phyloP scores from a whole-genome alignment of 2,797 vertebrate genomes.

The Diplodus puntazzo region DNA sequence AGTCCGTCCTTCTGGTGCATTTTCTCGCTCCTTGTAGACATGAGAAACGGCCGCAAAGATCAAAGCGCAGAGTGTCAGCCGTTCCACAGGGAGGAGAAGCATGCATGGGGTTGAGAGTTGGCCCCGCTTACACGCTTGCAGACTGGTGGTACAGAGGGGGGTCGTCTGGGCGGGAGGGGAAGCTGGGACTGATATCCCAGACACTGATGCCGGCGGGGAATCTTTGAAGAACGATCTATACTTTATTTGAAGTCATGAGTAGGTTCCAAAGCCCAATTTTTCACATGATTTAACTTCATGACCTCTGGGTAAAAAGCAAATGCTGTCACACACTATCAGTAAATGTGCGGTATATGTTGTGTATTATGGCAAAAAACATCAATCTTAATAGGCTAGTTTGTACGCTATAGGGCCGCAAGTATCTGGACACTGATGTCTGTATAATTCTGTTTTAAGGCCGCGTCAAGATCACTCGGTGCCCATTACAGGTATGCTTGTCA shows the following conservation, averaged over 20 bases:
- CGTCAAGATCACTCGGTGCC: neutral
- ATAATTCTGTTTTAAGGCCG: neutral
- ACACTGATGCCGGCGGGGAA: constrained; percentile 31
- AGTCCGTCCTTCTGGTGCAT: constrained; percentile 24
- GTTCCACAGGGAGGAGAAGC: constrained; percentile 41
- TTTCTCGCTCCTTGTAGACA: constrained; percentile 46
- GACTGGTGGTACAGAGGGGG: constrained; percentile 43
- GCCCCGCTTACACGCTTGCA: constrained; percentile 28
- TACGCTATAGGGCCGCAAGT: neutral
- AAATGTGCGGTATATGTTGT: neutral
- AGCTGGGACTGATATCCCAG: constrained; percentile 18
- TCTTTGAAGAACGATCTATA: constrained; percentile 21
- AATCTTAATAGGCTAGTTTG: neutral
- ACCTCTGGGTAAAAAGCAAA: constrained; percentile 11
- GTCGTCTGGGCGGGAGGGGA: constrained; percentile 23
- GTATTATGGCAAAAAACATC: neutral
- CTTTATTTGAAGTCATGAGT: constrained; percentile 33
- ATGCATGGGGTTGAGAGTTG: constrained; percentile 42
- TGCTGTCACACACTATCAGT: too few relatives aligned
- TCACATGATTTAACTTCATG: constrained; percentile 17
- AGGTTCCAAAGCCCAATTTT: constrained; percentile 26
- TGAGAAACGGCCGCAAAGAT: constrained; percentile 51
- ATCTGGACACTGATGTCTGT: neutral
- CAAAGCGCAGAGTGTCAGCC: constrained; percentile 54
- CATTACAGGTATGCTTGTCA: too few relatives aligned